Base-by-base conservation (phyloP, 1,140 invertebrate genomes). In the Drosophila seguyi region DNA sequence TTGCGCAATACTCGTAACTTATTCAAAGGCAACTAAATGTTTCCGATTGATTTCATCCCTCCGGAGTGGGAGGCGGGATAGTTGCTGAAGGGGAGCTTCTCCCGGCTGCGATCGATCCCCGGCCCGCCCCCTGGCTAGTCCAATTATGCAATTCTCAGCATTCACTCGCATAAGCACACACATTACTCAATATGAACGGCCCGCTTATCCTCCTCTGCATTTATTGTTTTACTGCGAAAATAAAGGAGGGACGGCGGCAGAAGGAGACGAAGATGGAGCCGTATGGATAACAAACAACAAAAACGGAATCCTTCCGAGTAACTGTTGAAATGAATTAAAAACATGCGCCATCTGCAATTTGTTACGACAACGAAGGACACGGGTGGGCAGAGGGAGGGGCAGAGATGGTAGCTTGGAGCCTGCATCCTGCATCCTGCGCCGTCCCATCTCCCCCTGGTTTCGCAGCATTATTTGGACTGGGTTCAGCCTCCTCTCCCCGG, bases 321-420 rank as follows among this genome's bases (percentile, higher is more conserved):
- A 83, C 75, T 85, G 72, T 65, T 63, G 79, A 87, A 87, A 87
- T 87, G 83, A 87, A 87, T 87, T 87, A 87, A 87, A 87, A 87
- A 87, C 83, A 87, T 87, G 79, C 83, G 76, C 83, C 83, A 87
- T 87, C 83, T 87, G 83, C 83, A 87, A 87, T 87, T 87, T 87
- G 83, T 87, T 87, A 75, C 75, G 61, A 76, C 74, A 76, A 67
- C 62, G 61, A 53, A 58, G 34, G 55, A 52, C 72, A 38, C 36
- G 59, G 42, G 38, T 7, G 74, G 20, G 29, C 62, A 41, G 31
- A 22, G 22, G 62, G 59, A 41, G 42, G 44, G 55, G 41, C 47
- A 48, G 53, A 44, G 16, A 4, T 22, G 61, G 48, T 18, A 16
- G 39, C 18, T 20, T n/a, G 20, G 38, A n/a, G 38, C 56, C 63